These are phyloP conservation scores for Alitta virens DNA, from an alignment of 2,888 invertebrate genomes.

Conservation along the genomic window DNA sequence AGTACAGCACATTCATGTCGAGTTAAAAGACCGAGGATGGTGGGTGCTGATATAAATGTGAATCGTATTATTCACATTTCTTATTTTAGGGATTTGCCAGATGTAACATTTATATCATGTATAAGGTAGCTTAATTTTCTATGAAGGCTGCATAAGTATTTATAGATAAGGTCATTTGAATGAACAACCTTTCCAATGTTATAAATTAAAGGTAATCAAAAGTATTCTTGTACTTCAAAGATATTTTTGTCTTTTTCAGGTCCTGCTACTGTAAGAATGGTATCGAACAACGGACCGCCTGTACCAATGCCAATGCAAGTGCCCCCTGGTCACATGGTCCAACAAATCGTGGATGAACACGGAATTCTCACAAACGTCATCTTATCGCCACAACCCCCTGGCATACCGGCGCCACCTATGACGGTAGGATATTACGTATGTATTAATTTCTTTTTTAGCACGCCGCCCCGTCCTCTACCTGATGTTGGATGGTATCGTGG, in stretches of 20 bases:
- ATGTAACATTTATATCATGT: too few relatives aligned
- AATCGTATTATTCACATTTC: too few relatives aligned
- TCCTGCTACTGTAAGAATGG: conserved; percentile 83
- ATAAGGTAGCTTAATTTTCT: too few relatives aligned
- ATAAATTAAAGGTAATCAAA: too few relatives aligned
- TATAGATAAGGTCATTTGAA: too few relatives aligned
- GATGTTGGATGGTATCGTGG: too few relatives aligned
- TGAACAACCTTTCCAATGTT: too few relatives aligned
- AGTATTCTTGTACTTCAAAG: not conserved
- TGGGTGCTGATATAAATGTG: too few relatives aligned
- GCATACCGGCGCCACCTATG: conserved; percentile 43
- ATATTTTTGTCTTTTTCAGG: conserved; percentile 61
- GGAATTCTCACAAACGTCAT: conserved; percentile 86
- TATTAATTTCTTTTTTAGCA: conserved; percentile 14
- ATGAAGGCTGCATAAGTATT: too few relatives aligned
- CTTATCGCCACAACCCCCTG: conserved; percentile 67
- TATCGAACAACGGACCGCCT: conserved; percentile 76
- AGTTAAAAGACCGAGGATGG: too few relatives aligned
- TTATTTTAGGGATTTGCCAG: too few relatives aligned
- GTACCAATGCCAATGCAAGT: conserved; percentile 87
- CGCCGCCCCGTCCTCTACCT: not conserved
- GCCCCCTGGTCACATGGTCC: conserved; percentile 85
- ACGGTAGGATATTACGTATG: conserved; percentile 52
- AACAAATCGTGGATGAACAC: conserved; percentile 87
- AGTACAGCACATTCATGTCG: too few relatives aligned